Base-by-base conservation (phyloP, 2,113 vertebrate species). In the Campylorhamphus procurvoides region DNA sequence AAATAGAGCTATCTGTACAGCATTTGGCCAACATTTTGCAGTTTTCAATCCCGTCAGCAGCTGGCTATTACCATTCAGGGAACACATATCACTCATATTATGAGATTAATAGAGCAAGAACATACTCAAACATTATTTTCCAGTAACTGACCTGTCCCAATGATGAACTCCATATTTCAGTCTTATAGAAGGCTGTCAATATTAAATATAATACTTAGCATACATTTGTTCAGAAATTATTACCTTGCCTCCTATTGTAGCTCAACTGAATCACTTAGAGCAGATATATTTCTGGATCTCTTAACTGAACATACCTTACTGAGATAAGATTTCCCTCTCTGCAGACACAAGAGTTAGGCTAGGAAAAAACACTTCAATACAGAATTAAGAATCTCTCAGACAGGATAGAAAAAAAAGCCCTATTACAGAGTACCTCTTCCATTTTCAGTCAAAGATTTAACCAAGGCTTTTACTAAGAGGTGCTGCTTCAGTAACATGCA, bases 1-100 rank as follows among this genome's bases (percentile, higher is more conserved):
- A 95, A 97, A 94, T 97, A 97, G 96, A 94, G 94, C 93, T 97
- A 94, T 97, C 96, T 93, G 91, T 93, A 96, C 87, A 96, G 95
- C 84, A 97, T 94, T 92, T 82, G 96, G 94, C 77, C 95, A 96
- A 96, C 62, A 97, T 94, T 96, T 94, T 95, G 95, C 94, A 97
- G 91, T 94, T 96, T 94, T 95, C 94, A 95, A 92, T 76, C 91
- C 94, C 28, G 37, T 89, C 1, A 18, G 93, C 93, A 89, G 93
- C 95, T 7, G 81, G 89, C 0, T 10, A 78, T 93, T 89, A 89
- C 66, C 66, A 58, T 66, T 92, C 87, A 68, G 56, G 86, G 77
- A 96, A 94, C 46, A 79, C 39, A 20, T 9, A 49, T 46, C 73
- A 72, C 81, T 79, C 89, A 31, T 6, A 83, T 37, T 17, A 80